Evolutionary conservation across 2,888 invertebrate genomes (phyloP).

Genomic region (Aspidiotus rigidus): DNA sequence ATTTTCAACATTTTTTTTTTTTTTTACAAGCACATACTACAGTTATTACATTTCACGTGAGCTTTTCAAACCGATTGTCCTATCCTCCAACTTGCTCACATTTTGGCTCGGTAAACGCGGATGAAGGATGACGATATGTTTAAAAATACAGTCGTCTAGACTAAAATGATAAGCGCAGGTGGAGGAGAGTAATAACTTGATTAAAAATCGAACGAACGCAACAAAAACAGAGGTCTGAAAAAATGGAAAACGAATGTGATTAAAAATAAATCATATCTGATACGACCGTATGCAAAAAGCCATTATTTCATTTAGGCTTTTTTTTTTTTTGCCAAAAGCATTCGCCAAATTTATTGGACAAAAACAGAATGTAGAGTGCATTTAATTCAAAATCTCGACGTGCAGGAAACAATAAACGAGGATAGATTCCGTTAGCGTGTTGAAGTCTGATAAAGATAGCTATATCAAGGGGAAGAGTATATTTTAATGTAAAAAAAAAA

Average conservation of each 20-base stretch:
- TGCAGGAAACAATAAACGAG: conserved; percentile 26
- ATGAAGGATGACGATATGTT: too few relatives aligned
- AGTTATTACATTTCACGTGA: too few relatives aligned
- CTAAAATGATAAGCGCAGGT: conserved; percentile 1
- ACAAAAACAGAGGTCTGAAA: neutral
- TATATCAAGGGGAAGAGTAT: conserved; percentile 20
- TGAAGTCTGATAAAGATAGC: conserved; percentile 21
- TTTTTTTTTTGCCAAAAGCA: conserved; percentile 20
- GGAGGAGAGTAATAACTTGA: neutral
- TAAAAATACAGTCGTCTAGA: too few relatives aligned
- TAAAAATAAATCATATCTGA: conserved; percentile 31
- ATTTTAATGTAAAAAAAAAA: conserved; percentile 31
- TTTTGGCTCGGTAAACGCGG: too few relatives aligned
- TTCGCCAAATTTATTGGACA: conserved; percentile 32
- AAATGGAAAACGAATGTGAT: conserved; percentile 19
- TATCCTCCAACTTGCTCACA: too few relatives aligned
- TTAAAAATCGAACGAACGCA: neutral
- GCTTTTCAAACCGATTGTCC: too few relatives aligned
- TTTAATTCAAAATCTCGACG: conserved; percentile 32
- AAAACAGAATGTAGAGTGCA: conserved; percentile 24
- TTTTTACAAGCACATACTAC: too few relatives aligned
- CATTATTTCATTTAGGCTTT: conserved; percentile 8
- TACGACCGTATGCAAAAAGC: conserved; percentile 20
- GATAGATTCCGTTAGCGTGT: conserved; percentile 9
- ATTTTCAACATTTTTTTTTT: too few relatives aligned